Evolutionary conservation across 1,140 invertebrate species (phyloP), one percentile per base, ranked within the genome.

Genomic region (Spodoptera frugiperda): DNA sequence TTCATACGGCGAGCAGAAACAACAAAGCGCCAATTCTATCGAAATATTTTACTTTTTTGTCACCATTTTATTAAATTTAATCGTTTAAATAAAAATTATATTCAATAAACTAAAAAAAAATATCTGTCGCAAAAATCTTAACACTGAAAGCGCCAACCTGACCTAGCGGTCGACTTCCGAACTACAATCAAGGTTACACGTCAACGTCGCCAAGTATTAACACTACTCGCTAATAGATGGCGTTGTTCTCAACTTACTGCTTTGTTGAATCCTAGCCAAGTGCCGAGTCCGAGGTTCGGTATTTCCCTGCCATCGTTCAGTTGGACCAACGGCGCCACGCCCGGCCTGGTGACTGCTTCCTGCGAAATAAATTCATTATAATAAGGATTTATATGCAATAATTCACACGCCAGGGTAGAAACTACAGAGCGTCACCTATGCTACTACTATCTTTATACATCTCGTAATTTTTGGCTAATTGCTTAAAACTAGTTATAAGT

Each of bases 261-360:
- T 21, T 76, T 75, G 0, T 39, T 63, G 2, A 84, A 74, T 0
- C 88, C 87, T 0, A 90, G 77, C 87, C 88, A 91, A 0, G 90
- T 90, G 0, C 89, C 87, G 6, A 91, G 39, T 0, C 87, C 89
- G 12, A 89, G 78, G 10, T 70, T 78, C 0, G 90, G 90, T 61
- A 90, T 89, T 0, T 57, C 14, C 3, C 67, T 65, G 0, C 87
- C 89, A 82, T 90, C 86, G 49, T 87, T 90, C 10, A 91, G 78
- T 54, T 78, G 76, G 2, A 86, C n/a, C 8, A 57, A 21, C 1
- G 86, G 86, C 3, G 82, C 85, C 30, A 71, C 59, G 2, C 79
- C 81, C 9, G 70, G 70, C 19, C 39, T 72, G 11, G 53, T 25
- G 1, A 46, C 21, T 1, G 39, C 61, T 21, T 71, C 53, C 68